Base-by-base conservation (phyloP, 1,140 invertebrate species). In the Zeugodacus cucurbitae region DNA sequence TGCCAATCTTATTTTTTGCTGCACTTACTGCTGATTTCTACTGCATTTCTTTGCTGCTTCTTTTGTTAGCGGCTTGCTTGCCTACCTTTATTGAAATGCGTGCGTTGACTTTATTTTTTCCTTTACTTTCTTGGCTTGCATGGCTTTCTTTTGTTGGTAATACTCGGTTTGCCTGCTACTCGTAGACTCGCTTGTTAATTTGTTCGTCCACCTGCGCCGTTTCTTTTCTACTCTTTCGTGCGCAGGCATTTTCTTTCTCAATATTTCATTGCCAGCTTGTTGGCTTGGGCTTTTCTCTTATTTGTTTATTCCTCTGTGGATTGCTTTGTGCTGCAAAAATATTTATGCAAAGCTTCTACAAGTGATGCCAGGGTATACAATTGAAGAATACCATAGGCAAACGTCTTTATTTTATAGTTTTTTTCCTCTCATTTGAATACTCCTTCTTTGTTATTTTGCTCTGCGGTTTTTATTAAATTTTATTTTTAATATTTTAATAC, bases 81-180 rank as follows among this genome's bases (percentile, higher is more conserved):
- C 58, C 54, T 86, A 8, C 37, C 67, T 87, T 87, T 88, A 89
- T 89, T 89, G 88, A 87, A 89, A 89, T 89, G 88, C 88, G 88
- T 89, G 87, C 88, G 88, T 88, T 89, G 87, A 88, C 87, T 74
- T 74, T 22, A 20, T 74, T 70, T 74, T 88, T 89, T 58, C 10
- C n/a, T 62, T 62, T 62, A 11, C 26, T 17, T 87, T 44, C 87
- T 87, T 64, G n/a, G n/a, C 41, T 87, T 70, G 20, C 11, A 0
- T 88, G 22, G 32, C 22, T 26, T 14, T 34, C 87, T 48, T 62
- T 17, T 48, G n/a, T 37, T 86, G 20, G 0, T 37, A 7, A n/a
- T n/a, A 1, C 57, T 32, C 48, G 5, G 32, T 62, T 87, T 34
- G 86, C 34, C n/a, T 87, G 34, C 48, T 87, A 20, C 48, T 8